phyloP scores from a whole-genome alignment of 2,113 vertebrate species.

The Lepus timidus region DNA sequence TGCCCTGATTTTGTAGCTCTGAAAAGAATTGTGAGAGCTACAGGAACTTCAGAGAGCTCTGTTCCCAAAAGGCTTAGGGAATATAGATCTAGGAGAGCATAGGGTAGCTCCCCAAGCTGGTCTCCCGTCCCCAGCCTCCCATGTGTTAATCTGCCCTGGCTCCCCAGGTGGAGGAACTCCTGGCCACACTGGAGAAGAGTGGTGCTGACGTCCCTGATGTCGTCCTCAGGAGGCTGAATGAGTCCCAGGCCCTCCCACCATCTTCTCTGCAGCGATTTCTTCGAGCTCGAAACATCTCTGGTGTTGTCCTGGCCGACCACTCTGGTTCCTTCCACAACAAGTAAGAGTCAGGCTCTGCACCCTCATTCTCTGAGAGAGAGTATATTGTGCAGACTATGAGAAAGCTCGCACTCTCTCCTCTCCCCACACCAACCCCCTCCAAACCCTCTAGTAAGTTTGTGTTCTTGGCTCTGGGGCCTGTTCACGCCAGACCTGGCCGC shows the following conservation, averaged over 20 bases:
- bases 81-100: neutral
- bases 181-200: slow-evolving; percentile 80
- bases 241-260: slow-evolving; percentile 93
- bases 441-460: neutral
- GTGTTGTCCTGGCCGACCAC: slow-evolving; percentile 93
- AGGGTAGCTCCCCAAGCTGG: neutral
- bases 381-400: neutral
- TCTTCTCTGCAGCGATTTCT: slow-evolving; percentile 97
- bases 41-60: neutral
- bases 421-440: neutral
- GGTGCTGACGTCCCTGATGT: slow-evolving; percentile 67
- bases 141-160: neutral
- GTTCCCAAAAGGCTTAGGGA: neutral
- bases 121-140: neutral
- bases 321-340: slow-evolving; percentile 88
- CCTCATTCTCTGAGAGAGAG: neutral
- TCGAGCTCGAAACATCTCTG: slow-evolving; percentile 89
- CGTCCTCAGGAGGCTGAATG: slow-evolving; percentile 69
- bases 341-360: slow-evolving; percentile 78
- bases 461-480: neutral
- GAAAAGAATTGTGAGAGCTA: neutral
- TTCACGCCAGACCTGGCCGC: neutral
- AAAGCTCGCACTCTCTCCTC: neutral
- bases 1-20: neutral
- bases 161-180: slow-evolving; percentile 88